phyloP scores from a whole-genome alignment of 2,888 invertebrate species.

The Caprella mutica region DNA sequence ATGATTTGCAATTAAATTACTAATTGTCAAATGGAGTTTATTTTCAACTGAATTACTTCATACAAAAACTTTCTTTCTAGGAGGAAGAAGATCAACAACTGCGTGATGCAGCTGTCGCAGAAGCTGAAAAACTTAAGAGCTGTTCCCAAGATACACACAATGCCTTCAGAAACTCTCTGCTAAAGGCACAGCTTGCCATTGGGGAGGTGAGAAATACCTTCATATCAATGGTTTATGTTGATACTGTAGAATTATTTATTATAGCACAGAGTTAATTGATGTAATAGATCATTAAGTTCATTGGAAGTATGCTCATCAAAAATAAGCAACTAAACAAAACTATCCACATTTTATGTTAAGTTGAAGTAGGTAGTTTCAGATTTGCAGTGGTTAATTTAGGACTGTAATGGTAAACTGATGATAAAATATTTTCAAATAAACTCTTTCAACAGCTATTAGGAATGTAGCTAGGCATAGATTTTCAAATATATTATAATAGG shows the following conservation, averaged over 20 bases:
- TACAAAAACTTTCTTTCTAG: conserved; percentile 8
- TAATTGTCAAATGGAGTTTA: neutral
- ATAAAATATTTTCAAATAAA: too few relatives aligned
- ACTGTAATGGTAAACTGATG: too few relatives aligned
- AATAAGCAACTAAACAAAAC: too few relatives aligned
- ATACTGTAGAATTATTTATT: too few relatives aligned
- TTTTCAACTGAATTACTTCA: neutral
- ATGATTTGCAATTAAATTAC: neutral
- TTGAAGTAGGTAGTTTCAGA: too few relatives aligned
- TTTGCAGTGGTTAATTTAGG: too few relatives aligned
- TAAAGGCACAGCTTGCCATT: conserved; percentile 27
- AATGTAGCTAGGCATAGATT: too few relatives aligned
- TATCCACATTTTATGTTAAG: neutral
- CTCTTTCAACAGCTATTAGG: too few relatives aligned
- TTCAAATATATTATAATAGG: neutral
- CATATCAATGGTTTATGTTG: neutral
- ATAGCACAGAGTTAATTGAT: too few relatives aligned
- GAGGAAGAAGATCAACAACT: conserved; percentile 19
- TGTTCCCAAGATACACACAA: conserved; percentile 22
- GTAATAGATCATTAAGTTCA: too few relatives aligned
- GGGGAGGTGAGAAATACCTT: conserved; percentile 19
- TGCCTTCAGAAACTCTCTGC: conserved; percentile 24
- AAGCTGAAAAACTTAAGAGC: conserved; percentile 20
- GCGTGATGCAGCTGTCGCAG: conserved; percentile 7
- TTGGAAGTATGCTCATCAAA: too few relatives aligned